Evolutionary conservation across 2,797 vertebrate genomes (phyloP).

Genomic region (Rhinogobio ventralis): DNA sequence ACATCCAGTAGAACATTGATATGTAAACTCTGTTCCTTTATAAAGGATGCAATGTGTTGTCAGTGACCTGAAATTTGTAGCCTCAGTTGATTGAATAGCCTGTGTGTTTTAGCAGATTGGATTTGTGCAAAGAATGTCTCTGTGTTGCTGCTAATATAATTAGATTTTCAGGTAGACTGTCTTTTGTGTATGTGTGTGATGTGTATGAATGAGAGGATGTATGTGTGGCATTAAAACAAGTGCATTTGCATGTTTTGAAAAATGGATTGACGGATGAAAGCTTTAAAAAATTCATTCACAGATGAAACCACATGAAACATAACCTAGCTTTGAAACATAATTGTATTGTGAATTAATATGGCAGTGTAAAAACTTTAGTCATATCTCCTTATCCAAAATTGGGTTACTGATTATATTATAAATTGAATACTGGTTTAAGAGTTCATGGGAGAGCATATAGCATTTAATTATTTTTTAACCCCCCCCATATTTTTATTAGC

Average conservation of each 20-base stretch:
- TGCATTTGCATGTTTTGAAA: constrained; percentile 43
- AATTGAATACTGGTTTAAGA: not conserved
- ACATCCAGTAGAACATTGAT: not conserved
- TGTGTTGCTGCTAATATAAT: constrained; percentile 37
- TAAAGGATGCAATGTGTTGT: not conserved
- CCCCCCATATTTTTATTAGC: not conserved
- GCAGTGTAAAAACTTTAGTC: not conserved
- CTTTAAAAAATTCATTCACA: not conserved
- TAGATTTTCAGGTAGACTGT: constrained; percentile 39
- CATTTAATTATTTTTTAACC: not conserved
- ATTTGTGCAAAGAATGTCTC: constrained; percentile 37
- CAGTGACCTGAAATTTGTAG: constrained; percentile 6
- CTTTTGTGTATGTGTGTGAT: constrained; percentile 20
- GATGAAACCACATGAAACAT: constrained; percentile 8
- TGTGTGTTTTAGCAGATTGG: constrained; percentile 48
- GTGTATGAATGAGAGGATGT: constrained; percentile 22
- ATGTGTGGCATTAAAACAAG: constrained; percentile 46
- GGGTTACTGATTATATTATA: not conserved
- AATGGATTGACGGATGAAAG: constrained; percentile 12
- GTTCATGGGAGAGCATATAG: not conserved
- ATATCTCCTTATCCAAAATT: not conserved
- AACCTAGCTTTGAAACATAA: not conserved
- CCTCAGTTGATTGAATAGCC: constrained; percentile 24
- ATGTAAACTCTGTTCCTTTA: not conserved
- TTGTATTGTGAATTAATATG: not conserved